Evolutionary conservation across 2,113 vertebrate genomes (phyloP), one percentile per base, ranked within the genome.

Genomic region (Arothron firmamentum): DNA sequence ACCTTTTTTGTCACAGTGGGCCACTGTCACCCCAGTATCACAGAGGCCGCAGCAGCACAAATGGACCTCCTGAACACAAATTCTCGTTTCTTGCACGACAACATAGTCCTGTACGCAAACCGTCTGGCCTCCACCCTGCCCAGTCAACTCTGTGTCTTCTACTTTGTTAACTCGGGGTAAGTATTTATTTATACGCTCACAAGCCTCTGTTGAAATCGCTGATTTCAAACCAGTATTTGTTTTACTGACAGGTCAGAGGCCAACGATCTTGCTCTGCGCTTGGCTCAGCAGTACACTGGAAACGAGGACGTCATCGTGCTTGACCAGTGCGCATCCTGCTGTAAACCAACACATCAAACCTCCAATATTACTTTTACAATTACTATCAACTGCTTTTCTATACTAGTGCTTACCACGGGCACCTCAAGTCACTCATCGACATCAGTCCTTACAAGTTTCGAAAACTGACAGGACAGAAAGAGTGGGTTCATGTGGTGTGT

Each of bases 391-490:
- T 77, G 58, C 84, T 25, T 60, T 75, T 62, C 56, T 61, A 88
- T 79, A 84, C 59, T 57, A 96, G 96, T 75, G 96, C 95, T 49
- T 98, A 98, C 84, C 96, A 98, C 0, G 96, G 96, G 56, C 93
- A 98, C 85, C 92, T 97, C 74, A 94, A 87, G 87, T 95, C 95
- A 64, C 89, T 98, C 88, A 96, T 95, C 48, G 94, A 98, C 90
- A 97, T 98, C 87, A 98, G 96, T 78, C 96, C 96, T 48, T 98
- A 98, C 91, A 98, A 98, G 88, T 98, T 98, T 91, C 90, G 88
- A 75, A 92, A 93, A 85, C 90, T 98, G 83, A 87, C 84, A 43
- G 94, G 94, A 80, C 94, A 98, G 86, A 97, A 96, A 90, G 94
- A 98, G 68, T 98, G 94, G 94, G 95, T 98, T 85, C 96, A 98